Conservation (phyloP, 30 jellyfish, hydroid and myxozoan genomes). For the Euphysa ruthae region DNA sequence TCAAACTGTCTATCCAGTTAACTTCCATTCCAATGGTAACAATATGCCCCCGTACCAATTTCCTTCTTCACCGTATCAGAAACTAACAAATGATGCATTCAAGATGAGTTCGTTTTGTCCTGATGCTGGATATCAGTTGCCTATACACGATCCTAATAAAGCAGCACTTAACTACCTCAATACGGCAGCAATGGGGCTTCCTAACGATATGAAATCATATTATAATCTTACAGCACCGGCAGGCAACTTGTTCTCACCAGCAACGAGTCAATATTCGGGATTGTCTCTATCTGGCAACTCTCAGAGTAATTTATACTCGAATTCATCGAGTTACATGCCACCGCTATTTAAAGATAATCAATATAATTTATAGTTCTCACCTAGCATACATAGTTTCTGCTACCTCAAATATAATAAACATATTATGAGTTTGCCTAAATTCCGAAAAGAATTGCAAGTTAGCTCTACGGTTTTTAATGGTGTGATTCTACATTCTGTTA, state of each 20-base stretch:
- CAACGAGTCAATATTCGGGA: slow-evolving; percentile 59
- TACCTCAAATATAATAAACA: too few relatives aligned
- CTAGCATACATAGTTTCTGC: too few relatives aligned
- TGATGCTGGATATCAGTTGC: slow-evolving; percentile 65
- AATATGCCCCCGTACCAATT: slow-evolving; percentile 84
- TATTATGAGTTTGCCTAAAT: too few relatives aligned
- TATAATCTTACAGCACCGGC: slow-evolving; percentile 72
- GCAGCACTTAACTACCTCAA: slow-evolving; percentile 51
- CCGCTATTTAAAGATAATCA: slow-evolving; percentile 77
- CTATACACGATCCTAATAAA: slow-evolving; percentile 82
- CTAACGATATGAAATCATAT: slow-evolving; percentile 81
- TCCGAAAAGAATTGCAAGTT: too few relatives aligned
- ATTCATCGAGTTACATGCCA: slow-evolving; percentile 75
- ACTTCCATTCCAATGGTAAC: slow-evolving; percentile 69
- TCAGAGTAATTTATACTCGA: slow-evolving; percentile 61
- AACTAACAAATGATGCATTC: slow-evolving; percentile 84
- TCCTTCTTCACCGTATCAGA: slow-evolving; percentile 66
- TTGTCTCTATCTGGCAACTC: slow-evolving; percentile 62
- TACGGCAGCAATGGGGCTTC: slow-evolving; percentile 78
- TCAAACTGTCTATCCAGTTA: slow-evolving; percentile 78
- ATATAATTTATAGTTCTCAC: too few relatives aligned
- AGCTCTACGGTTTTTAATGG: too few relatives aligned
- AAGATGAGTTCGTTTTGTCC: slow-evolving; percentile 80
- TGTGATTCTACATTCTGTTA: too few relatives aligned
- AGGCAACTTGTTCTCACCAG: slow-evolving; percentile 70